Evolutionary conservation across 2,113 vertebrate species (phyloP), one percentile per base, ranked within the genome.

Genomic region (Nesoenas mayeri): DNA sequence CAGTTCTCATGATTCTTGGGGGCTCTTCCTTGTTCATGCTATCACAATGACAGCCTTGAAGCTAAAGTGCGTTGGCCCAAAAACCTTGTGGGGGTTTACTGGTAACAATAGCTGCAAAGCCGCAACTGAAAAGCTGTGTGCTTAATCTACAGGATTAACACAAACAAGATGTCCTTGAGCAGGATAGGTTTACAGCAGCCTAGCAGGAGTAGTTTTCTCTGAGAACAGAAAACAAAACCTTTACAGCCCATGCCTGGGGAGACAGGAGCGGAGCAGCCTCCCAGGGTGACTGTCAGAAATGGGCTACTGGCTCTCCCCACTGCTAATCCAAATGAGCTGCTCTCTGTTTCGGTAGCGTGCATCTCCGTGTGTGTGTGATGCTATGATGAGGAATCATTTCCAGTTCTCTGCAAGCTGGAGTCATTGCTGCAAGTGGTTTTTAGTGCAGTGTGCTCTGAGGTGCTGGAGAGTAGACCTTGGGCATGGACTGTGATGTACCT

Each of bases 81-180:
- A 53, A 79, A 28, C 16, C 89, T 57, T 74, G 73, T 87, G 57
- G 86, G 51, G 73, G 57, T 84, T 91, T 89, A 78, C 64, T 85
- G 64, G 91, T 80, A 92, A 93, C 94, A 95, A 96, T 75, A 87
- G 91, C 91, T 5, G 1, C 91, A 96, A 95, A 97, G 94, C 95
- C 5, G 2, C 73, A 87, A 53, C 80, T 81, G 84, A 86, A 95
- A 91, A 87, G 21, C 93, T 82, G 80, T 16, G 80, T 74, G 93
- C 84, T 53, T 93, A 87, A 91, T 95, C 89, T 91, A 79, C 61
- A 54, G 80, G 93, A 95, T 95, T 94, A 95, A 95, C 86, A 72
- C 84, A 96, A 95, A 91, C 89, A 94, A 96, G 91, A 94, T 95
- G 95, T 95, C 94, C 93, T 95, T 89, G 94, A 85, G 80, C 73